Base-by-base conservation (phyloP, 1,140 invertebrate species). In the Zaprionus camerounensis region DNA sequence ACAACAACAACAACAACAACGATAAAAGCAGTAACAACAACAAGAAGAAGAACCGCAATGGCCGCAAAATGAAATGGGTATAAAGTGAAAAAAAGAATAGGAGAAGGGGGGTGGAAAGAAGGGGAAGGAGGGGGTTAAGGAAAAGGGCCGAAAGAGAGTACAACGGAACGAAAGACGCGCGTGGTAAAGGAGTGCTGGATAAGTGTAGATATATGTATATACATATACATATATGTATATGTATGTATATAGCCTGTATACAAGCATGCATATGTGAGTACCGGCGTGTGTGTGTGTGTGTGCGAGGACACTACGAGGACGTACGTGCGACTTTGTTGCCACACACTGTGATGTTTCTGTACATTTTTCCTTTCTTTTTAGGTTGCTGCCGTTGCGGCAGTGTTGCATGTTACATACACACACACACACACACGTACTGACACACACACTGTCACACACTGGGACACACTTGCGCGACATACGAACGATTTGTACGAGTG, bases 251-350 rank as follows among this genome's bases (percentile, higher is more conserved):
- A 31, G 28, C 7, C 28, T 31, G 28, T 31, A 31, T 31, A 31
- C 28, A 31, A 31, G 28, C 28, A 31, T 31, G 38, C 38, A 62
- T 57, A 41, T 72, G 55, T 62, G 44, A 56, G 53, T 65, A 68
- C 69, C 53, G 53, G 55, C 66, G 57, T 72, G 62, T 71, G 46
- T 71, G 49, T 69, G 58, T 78, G 61, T 70, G 46, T 72, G 61
- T 44, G 49, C 76, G 81, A 84, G 82, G 82, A 85, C 82, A 85
- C 75, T 63, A 68, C 82, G 81, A 85, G 81, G 82, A 84, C 78
- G 82, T 81, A 85, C 79, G 82, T 86, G 76, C 71, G 76, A 64
- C 64, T 63, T 73, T 81, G 68, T 78, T 63, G 66, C 55, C 69
- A 61, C 69, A 61, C 46, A 73, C 71, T 73, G 64, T 73, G 64